Evolutionary conservation across 2,888 invertebrate genomes (phyloP), one percentile per base, ranked within the genome.

Genomic region (Lymantria monacha): DNA sequence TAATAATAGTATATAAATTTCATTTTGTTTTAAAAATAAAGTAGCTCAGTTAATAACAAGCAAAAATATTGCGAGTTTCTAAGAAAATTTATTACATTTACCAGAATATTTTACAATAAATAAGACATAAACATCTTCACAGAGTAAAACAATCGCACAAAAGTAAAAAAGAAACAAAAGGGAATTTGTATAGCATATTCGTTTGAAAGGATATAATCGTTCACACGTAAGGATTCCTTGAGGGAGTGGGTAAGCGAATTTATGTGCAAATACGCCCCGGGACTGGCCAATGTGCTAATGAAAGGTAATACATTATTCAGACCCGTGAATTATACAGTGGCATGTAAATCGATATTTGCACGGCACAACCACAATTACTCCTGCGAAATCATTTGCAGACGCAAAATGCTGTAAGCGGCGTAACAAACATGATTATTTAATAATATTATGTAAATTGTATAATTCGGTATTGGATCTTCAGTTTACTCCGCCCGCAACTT

Each of bases 291-390:
- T 89, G 89, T 89, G 89, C 89, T 90, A 91, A 91, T 91, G 90
- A 90, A 90, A 87, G 86, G 86, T 84, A 83, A 90, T 90, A 90
- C 90, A 90, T 91, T 89, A 91, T 91, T 91, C 90, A 91, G 12
- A 83, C 82, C 87, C 79, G 83, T 87, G 88, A 89, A 90, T 89
- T 90, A 90, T 88, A 89, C 91, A 87, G 87, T 82, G 83, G 83
- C 85, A 87, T 89, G 88, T 89, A 87, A 89, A 91, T 91, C 89
- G 88, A 90, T 89, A 90, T 87, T 87, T 87, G 87, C 87, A 87
- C 87, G 86, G 78, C 83, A 87, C 82, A 80, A 83, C 86, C 86
- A 78, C 83, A 86, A 85, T 85, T 84, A 84, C 83, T 61, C 68
- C 77, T 69, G 67, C 64, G 71, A 76, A 83, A 83, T 79, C 74